A percentile compares a stretch with the other conserved stretches of the same genome.
These are phyloP conservation scores for Puffinus mauretanicus DNA, from an alignment of 2,113 vertebrate genomes.

Conservation along the genomic window DNA sequence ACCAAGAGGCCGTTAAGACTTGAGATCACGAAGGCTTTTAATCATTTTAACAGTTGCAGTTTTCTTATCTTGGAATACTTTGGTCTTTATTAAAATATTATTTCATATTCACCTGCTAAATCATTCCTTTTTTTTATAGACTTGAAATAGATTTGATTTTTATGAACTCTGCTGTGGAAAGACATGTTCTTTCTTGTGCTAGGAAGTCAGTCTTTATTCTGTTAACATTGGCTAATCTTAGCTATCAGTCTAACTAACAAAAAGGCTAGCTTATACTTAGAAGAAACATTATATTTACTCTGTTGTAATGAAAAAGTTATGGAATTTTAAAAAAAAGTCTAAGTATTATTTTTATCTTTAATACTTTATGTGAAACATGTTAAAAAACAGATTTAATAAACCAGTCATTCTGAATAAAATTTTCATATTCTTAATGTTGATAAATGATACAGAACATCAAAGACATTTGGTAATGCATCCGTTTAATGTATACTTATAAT, in stretches of 20 bases:
- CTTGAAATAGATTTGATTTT: not conserved
- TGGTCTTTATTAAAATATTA: not conserved
- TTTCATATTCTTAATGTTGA: constrained; percentile 41
- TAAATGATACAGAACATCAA: constrained; percentile 53
- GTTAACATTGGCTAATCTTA: not conserved
- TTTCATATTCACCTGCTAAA: not conserved
- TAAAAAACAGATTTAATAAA: constrained; percentile 39
- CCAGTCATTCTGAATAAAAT: constrained; percentile 14
- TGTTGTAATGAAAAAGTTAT: not conserved
- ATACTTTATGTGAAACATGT: not conserved
- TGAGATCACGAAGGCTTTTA: not conserved
- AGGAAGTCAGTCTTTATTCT: not conserved
- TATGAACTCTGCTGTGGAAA: not conserved
- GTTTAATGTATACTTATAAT: constrained; percentile 50
- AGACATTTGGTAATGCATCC: constrained; percentile 44
- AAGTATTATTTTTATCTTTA: constrained; percentile 1
- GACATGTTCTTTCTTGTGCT: not conserved
- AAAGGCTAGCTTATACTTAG: not conserved
- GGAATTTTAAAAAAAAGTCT: not conserved
- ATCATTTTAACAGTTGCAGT: not conserved
- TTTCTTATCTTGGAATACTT: not conserved
- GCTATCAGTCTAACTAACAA: not conserved
- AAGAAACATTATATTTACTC: not conserved
- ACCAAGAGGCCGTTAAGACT: not conserved
- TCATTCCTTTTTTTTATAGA: not conserved